A percentile compares a stretch with the other conserved stretches of the same genome.
Evolutionary conservation across 2,888 invertebrate genomes (phyloP).

Genomic region (Odontomyia ornata): DNA sequence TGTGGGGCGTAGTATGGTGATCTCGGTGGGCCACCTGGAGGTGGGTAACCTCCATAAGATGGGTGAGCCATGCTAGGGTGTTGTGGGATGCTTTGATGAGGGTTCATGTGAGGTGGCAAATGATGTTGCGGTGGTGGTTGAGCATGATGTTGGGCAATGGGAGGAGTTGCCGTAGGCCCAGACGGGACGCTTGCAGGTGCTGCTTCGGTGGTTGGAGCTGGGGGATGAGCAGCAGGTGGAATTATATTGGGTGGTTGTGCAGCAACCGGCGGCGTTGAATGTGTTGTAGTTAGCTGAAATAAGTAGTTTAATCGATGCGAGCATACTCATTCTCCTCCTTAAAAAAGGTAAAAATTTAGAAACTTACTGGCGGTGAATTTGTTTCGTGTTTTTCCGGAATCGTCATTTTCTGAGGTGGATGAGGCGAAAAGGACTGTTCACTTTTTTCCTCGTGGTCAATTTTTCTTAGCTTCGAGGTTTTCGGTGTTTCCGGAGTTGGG

Average conservation of each 20-base stretch:
- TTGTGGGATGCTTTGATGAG: constrained; percentile 59
- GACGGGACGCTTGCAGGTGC: constrained; percentile 58
- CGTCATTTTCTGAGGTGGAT: constrained; percentile 33
- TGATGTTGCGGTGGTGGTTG: constrained; percentile 56
- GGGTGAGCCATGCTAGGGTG: constrained; percentile 59
- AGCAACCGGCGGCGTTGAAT: no score
- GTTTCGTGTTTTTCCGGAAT: constrained; percentile 27
- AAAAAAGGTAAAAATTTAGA: no score
- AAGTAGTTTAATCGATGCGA: no score
- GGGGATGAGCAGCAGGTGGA: constrained; percentile 45
- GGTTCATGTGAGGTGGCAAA: constrained; percentile 59
- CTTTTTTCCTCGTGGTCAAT: constrained; percentile 49
- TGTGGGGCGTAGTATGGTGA: constrained; percentile 64
- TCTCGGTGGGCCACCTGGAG: constrained; percentile 60
- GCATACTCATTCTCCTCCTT: no score
- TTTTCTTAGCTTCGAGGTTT: constrained; percentile 46
- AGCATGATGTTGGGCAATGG: constrained; percentile 56
- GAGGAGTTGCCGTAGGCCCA: constrained; percentile 51
- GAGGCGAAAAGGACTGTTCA: constrained; percentile 46
- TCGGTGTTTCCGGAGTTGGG: constrained; percentile 41
- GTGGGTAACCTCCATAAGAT: constrained; percentile 61
- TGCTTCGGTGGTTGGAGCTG: constrained; percentile 46
- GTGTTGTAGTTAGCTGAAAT: no score
- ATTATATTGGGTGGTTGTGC: background rate
- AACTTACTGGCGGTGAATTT: constrained; percentile 12